phyloP scores from a whole-genome alignment of 2,888 invertebrate species.

The Mythimna ferrago region DNA sequence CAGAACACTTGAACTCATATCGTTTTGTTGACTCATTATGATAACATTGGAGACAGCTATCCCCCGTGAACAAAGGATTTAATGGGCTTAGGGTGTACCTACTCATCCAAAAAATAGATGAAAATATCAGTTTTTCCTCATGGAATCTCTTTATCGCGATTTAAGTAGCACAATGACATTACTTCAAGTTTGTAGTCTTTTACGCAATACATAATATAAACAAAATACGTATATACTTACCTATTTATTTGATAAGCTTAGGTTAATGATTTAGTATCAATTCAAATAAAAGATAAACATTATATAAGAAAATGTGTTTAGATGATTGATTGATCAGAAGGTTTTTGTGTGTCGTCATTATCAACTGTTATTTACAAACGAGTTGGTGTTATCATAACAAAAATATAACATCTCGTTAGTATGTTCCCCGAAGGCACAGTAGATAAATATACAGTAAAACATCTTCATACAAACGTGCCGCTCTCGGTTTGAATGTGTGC shows the following conservation, averaged over 20 bases:
- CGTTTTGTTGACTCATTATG: slow-evolving; percentile 5
- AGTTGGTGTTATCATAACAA: neutral
- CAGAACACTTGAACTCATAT: slow-evolving; percentile 7
- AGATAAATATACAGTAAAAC: no score
- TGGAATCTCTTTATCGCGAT: neutral
- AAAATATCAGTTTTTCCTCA: neutral
- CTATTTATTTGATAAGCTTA: no score
- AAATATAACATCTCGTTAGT: neutral
- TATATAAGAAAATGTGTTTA: neutral
- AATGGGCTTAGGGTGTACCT: neutral
- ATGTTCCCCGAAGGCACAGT: no score
- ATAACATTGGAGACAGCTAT: slow-evolving; percentile 12
- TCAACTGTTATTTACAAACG: no score
- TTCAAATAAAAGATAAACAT: no score
- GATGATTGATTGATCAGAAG: neutral
- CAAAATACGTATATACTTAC: neutral
- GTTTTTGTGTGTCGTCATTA: neutral
- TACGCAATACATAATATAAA: neutral
- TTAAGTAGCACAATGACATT: neutral
- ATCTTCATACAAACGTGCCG: no score
- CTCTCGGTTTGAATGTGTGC: no score
- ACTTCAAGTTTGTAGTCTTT: slow-evolving; percentile 5
- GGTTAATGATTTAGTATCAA: no score
- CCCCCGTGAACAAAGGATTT: slow-evolving; percentile 1
- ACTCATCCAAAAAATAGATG: neutral